Base-by-base conservation (phyloP, 2,113 vertebrate genomes). In the Anarhynchus alexandrinus region DNA sequence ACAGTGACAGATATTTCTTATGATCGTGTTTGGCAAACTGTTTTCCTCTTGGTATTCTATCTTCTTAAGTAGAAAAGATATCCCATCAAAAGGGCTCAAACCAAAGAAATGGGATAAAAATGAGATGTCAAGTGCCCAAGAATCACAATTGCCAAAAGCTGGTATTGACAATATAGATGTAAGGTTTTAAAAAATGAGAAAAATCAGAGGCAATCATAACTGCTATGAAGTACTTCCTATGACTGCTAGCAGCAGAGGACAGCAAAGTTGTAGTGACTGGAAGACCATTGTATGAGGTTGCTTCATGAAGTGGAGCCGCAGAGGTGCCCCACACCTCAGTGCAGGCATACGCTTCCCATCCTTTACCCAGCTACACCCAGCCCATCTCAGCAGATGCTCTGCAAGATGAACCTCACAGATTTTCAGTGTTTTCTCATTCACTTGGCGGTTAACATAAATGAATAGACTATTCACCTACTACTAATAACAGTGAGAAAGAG, bases 281-380 rank as follows among this genome's bases (percentile, higher is more conserved):
- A 51, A 73, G 32, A 72, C 16, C 9, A 12, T 7, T 40, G 38
- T 23, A 40, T 15, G 34, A 66, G 11, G 22, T 42, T 32, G 18
- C 30, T 81, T 45, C 42, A 43, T 14, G 36, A 74, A 29, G 32
- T 16, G 29, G 12, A 79, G 13, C 30, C 67, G 21, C 49, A 57
- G 42, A 3, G 0, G 19, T 29, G 23, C 4, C 34, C 13, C n/a
- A 25, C 25, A 45, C 9, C 26, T 64, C 20, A 8, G 10, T 3
- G 7, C 11, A 40, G 26, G 22, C 9, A 9, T 15, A 4, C 2
- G 1, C 27, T 70, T 57, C 51, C 38, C 16, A 59, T n/a, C 20
- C 15, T 23, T 26, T 4, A 61, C 5, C 15, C 30, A 38, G 8
- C 5, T 40, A 66, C 66, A 80, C 32, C 8, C 32, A 64, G 11